Base-by-base conservation (phyloP, 2,113 vertebrate genomes). In the Spermophilus dauricus region DNA sequence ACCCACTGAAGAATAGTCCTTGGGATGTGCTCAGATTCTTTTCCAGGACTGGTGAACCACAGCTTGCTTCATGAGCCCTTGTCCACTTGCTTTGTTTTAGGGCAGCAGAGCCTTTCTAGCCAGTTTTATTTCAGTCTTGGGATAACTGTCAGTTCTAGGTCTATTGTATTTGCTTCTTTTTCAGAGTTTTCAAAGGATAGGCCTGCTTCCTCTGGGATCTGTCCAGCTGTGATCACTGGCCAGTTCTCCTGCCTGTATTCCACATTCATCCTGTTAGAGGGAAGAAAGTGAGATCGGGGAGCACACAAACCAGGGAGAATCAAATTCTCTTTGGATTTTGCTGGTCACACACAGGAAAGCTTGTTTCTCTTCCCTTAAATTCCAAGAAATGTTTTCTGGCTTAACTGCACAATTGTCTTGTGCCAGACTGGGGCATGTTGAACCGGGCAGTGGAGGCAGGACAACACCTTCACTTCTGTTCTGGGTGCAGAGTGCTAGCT, bases 381-480 rank as follows among this genome's bases (percentile, higher is more conserved):
- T 96, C 86, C 75, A 72, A 86, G 96, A 98, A 91, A n/a, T 92
- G 65, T 81, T 87, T 97, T 72, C 85, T 85, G 81, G 67, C 76
- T 93, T 67, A 45, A 78, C 73, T n/a, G 3, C n/a, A 84, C 32
- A 80, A 26, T 78, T 81, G 91, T 61, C 93, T 72, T 22, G 11
- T 72, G 53, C 82, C 61, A 14, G 58, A 32, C 14, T 20, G 72
- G 63, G 37, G 8, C 56, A 14, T 18, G 30, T 63, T 45, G 87
- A 85, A 70, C 76, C 16, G 86, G 86, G 61, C 65, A 20, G 34
- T 70, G 81, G 63, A 7, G 45, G 51, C 0, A 26, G 18, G 24
- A 17, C 34, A 26, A 34, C 34, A 22, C 1, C 83, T 65, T 86
- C 65, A 8, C 77, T 97, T 42, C 76, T 8, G 2, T 85, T 77